Conservation (phyloP, 2,797 vertebrate species). For the Sardinella longiceps region DNA sequence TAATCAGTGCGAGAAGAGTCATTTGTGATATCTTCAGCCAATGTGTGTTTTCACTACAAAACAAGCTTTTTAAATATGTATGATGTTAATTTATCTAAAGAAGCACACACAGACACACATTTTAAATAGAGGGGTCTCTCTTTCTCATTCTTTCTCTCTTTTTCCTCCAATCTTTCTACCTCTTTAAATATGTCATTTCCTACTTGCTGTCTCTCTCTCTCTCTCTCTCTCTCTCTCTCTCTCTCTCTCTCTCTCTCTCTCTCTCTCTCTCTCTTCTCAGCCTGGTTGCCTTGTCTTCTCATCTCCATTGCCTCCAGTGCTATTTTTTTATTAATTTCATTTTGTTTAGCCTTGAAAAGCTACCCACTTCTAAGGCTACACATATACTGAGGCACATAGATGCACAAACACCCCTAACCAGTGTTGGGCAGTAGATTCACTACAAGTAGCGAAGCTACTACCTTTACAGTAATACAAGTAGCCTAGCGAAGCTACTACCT, state of each 20-base stretch:
- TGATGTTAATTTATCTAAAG: neutral
- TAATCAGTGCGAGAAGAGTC: neutral
- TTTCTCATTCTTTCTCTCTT: conserved; percentile 27
- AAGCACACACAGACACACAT: conserved; percentile 12
- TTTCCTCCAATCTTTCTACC: neutral
- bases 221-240: neutral
- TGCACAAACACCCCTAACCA: conserved; percentile 8
- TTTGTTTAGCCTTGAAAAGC: neutral
- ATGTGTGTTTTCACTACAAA: conserved; percentile 17
- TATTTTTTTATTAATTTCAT: no score
- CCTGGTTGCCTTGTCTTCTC: neutral
- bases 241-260: neutral
- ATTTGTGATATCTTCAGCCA: conserved; percentile 1
- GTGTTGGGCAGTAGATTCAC: no score
- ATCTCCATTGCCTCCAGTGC: neutral
- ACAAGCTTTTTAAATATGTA: conserved; percentile 18
- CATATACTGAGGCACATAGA: neutral
- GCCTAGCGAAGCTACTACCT: no score
- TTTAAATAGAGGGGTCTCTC: conserved; percentile 6
- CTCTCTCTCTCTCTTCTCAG: neutral
- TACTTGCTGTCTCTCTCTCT: neutral
- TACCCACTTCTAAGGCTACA: neutral
- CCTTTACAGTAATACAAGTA: no score
- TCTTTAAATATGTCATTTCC: neutral
- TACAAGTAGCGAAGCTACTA: no score